phyloP scores from a whole-genome alignment of 1,140 invertebrate genomes.

The Agrilus planipennis region DNA sequence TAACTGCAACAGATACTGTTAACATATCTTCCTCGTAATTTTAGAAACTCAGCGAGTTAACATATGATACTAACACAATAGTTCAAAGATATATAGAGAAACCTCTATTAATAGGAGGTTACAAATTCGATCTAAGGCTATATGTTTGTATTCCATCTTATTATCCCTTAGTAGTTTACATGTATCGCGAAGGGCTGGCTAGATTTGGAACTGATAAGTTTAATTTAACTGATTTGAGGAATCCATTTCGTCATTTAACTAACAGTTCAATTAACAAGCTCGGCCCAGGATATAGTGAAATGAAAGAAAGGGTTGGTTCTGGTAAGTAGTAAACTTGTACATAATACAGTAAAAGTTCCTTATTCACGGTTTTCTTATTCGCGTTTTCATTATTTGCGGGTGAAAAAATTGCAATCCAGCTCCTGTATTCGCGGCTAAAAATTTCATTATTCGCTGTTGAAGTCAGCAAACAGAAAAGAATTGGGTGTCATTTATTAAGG shows the following conservation, averaged over 20 bases:
- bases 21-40: constrained; percentile 19
- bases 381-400: too few relatives aligned
- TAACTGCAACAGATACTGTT: too few relatives aligned
- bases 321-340: constrained; percentile 44
- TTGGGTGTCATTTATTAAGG: too few relatives aligned
- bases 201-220: constrained; percentile 77
- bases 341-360: too few relatives aligned
- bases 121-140: constrained; percentile 76
- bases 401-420: too few relatives aligned
- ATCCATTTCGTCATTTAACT: constrained; percentile 80
- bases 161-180: constrained; percentile 65
- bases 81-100: constrained; percentile 78
- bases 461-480: too few relatives aligned
- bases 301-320: constrained; percentile 66
- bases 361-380: too few relatives aligned
- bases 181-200: constrained; percentile 72
- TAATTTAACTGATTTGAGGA: constrained; percentile 64
- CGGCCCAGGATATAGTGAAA: constrained; percentile 62
- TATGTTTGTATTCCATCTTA: constrained; percentile 79
- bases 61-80: constrained; percentile 59
- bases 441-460: too few relatives aligned
- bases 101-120: constrained; percentile 72
- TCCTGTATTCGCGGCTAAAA: too few relatives aligned
- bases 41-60: constrained; percentile 63
- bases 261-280: constrained; percentile 78